phyloP scores from a whole-genome alignment of 1,140 invertebrate genomes.

The Sitodiplosis mosellana region DNA sequence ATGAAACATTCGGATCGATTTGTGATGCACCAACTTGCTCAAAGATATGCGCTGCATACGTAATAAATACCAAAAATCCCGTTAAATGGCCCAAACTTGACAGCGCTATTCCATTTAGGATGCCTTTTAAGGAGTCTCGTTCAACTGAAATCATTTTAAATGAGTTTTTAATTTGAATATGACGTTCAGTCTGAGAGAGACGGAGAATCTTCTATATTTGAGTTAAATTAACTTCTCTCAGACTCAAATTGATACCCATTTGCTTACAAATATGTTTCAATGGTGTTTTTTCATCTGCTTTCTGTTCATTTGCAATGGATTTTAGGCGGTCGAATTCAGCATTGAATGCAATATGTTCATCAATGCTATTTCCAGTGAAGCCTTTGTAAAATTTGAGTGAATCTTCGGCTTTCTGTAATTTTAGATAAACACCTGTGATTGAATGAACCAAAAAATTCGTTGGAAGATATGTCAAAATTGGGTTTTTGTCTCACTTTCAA shows the following conservation, averaged over 20 bases:
- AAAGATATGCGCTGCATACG: conserved; percentile 39
- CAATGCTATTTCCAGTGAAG: not conserved
- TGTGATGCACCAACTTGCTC: conserved; percentile 31
- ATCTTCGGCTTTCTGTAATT: conserved; percentile 39
- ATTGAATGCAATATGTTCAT: conserved; percentile 2
- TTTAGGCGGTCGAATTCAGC: conserved; percentile 10
- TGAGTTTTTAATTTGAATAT: not conserved
- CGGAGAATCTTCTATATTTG: not conserved
- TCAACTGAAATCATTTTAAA: not conserved
- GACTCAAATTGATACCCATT: not conserved
- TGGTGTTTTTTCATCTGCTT: not conserved
- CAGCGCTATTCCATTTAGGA: not conserved
- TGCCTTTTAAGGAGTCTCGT: not conserved
- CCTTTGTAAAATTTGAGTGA: conserved; percentile 29
- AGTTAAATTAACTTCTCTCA: not conserved
- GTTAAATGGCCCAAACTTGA: not conserved
- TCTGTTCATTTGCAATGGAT: not conserved
- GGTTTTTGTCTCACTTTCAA: not conserved
- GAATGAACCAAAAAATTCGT: too few species aligned
- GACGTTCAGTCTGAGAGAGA: not conserved
- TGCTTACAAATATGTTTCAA: not conserved
- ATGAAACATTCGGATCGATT: conserved; percentile 36
- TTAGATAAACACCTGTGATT: conserved; percentile 13
- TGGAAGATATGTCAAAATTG: too few species aligned
- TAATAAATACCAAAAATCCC: not conserved